A percentile compares a stretch with the other conserved stretches of the same genome.
Evolutionary conservation across 2,888 invertebrate genomes (phyloP).

Genomic region (Epirrhoe tristata): DNA sequence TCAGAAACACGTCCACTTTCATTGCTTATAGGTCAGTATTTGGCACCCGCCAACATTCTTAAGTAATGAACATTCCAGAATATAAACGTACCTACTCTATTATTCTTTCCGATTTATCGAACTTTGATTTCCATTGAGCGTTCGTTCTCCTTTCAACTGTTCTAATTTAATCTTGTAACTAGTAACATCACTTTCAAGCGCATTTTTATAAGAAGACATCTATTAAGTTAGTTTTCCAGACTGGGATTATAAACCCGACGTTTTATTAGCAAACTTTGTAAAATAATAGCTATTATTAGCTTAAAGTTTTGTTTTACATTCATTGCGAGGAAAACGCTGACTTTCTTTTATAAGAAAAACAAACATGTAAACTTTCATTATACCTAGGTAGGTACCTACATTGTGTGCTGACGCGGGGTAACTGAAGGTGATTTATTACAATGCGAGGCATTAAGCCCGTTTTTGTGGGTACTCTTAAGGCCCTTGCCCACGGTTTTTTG

Average conservation of each 20-base stretch:
- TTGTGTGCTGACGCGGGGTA: too few relatives aligned
- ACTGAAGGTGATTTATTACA: too few relatives aligned
- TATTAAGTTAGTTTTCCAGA: slow-evolving; percentile 27
- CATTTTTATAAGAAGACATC: slow-evolving; percentile 28
- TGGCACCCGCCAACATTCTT: too few relatives aligned
- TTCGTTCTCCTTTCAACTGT: slow-evolving; percentile 1
- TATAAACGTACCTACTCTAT: not conserved
- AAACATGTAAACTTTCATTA: slow-evolving; percentile 16
- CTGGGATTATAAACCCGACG: slow-evolving; percentile 31
- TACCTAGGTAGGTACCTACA: too few relatives aligned
- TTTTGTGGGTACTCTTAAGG: too few relatives aligned
- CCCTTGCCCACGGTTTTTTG: too few relatives aligned
- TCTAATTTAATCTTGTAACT: slow-evolving; percentile 20
- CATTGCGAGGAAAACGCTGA: slow-evolving; percentile 35
- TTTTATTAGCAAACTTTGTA: slow-evolving; percentile 41
- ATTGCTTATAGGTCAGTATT: too few relatives aligned
- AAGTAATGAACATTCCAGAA: too few relatives aligned
- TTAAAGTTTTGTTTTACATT: slow-evolving; percentile 34
- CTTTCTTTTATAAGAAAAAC: slow-evolving; percentile 22
- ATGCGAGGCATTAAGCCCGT: too few relatives aligned
- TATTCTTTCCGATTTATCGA: not conserved
- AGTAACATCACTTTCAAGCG: slow-evolving; percentile 5
- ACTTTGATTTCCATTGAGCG: not conserved
- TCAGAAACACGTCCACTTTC: too few relatives aligned
- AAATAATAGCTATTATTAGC: slow-evolving; percentile 33